A percentile compares a stretch with the other conserved stretches of the same genome.
phyloP scores from a whole-genome alignment of 2,113 vertebrate genomes.

The Notothenia rossii region DNA sequence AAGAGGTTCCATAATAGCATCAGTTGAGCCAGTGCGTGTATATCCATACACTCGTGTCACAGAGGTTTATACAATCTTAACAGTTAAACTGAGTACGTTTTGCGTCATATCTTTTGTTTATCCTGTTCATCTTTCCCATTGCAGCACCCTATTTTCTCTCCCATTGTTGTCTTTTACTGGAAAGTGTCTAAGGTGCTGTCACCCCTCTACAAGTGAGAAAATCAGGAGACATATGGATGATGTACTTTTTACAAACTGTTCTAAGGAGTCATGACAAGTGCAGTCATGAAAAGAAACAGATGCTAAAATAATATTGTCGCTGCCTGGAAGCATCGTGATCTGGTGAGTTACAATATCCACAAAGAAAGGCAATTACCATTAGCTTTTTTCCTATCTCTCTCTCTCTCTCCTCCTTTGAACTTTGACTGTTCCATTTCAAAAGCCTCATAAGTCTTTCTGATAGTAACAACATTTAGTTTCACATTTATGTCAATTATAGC shows the following conservation, averaged over 20 bases:
- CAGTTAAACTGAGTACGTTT: not conserved
- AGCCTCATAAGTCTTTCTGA: not conserved
- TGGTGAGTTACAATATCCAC: slow-evolving; percentile 27
- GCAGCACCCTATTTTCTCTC: not conserved
- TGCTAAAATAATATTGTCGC: not conserved
- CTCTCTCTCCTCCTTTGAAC: not conserved
- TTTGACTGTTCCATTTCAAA: slow-evolving; percentile 4
- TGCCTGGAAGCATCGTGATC: slow-evolving; percentile 16
- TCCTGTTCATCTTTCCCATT: not conserved
- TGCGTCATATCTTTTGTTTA: not conserved
- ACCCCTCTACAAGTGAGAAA: not conserved
- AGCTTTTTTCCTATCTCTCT: not conserved
- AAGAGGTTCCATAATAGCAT: slow-evolving; percentile 2
- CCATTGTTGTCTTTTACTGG: slow-evolving; percentile 4
- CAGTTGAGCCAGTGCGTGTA: not conserved
- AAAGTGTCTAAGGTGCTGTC: slow-evolving; percentile 24
- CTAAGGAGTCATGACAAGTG: slow-evolving; percentile 1
- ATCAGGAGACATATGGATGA: not conserved
- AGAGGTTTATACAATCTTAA: not conserved
- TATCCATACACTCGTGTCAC: not conserved
- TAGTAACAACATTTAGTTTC: not conserved
- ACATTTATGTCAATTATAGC: too few species aligned
- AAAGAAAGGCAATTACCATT: slow-evolving; percentile 20
- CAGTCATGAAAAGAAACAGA: slow-evolving; percentile 1
- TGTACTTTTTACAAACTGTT: not conserved